These are phyloP conservation scores for Zelleria hepariella DNA, from an alignment of 2,888 invertebrate genomes.

Conservation along the genomic window DNA sequence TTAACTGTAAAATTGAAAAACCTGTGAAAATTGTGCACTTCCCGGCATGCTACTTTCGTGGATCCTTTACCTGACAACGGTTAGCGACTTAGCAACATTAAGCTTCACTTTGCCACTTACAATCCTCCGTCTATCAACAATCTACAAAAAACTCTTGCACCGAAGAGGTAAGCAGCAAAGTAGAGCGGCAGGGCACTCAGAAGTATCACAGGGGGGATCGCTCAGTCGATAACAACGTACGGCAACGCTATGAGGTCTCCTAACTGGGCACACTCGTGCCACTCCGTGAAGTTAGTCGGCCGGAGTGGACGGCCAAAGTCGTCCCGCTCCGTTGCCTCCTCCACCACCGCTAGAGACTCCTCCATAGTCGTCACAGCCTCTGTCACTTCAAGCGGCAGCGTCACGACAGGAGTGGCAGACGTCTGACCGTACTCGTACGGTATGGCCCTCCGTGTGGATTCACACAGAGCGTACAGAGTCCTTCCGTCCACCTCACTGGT, in stretches of 20 bases:
- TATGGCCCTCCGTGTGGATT: conserved; percentile 22
- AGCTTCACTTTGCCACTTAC: background rate
- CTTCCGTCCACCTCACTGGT: conserved; percentile 29
- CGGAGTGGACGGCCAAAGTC: conserved; percentile 37
- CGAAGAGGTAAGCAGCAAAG: background rate
- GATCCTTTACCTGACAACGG: conserved; percentile 4
- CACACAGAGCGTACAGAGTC: conserved; percentile 31
- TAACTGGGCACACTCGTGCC: conserved; percentile 89
- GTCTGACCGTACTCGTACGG: conserved; percentile 38
- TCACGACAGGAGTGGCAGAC: conserved; percentile 32
- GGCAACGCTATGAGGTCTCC: conserved; percentile 94
- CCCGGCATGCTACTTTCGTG: no score
- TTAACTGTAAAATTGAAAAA: no score
- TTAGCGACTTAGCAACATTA: background rate
- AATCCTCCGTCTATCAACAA: background rate
- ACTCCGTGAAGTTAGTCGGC: conserved; percentile 81
- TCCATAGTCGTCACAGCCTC: conserved; percentile 15
- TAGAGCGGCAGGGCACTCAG: background rate
- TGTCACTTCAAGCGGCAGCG: conserved; percentile 20
- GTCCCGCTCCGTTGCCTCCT: conserved; percentile 21
- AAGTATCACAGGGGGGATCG: conserved; percentile 16
- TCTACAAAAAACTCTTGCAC: background rate
- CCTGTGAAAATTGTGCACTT: no score
- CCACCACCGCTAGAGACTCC: conserved; percentile 16
- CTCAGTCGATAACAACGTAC: conserved; percentile 95